Base-by-base conservation (phyloP, 2,888 invertebrate genomes). In the Megalurothrips usitatus region DNA sequence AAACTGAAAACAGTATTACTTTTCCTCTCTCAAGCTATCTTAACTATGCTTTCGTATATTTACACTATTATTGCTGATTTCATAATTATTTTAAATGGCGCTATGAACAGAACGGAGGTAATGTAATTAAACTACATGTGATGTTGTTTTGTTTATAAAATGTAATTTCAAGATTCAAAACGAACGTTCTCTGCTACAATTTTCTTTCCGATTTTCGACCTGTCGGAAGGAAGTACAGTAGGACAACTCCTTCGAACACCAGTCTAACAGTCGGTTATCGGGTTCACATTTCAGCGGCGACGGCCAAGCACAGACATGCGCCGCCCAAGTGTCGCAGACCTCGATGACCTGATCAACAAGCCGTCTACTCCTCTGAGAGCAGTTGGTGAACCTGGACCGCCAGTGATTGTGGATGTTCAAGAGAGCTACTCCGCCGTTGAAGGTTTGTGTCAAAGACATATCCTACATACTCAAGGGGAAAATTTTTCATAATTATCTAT, bases 341-440 rank as follows among this genome's bases (percentile, higher is more conserved):
- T 96, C 86, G 96, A 96, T 88, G 96, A 96, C 87, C 91, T 93
- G 84, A 94, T 96, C 87, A 95, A 97, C 87, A 95, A 96, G 87
- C 94, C 96, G 79, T 96, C 96, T 80, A 96, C 96, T 81, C 97
- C 98, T 79, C 89, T 98, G 84, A 93, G 92, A 87, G 91, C 94
- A 83, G 87, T 92, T 81, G 96, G 96, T 83, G 91, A 92, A 86
- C 92, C 92, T 84, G 96, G 96, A 82, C 95, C 96, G 84, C 96
- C 98, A 75, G 91, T 92, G 84, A 97, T 98, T 87, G 93, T 97
- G 84, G 96, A 97, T 88, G 94, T 96, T 79, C 95, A 97, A 87
- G 96, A 97, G 87, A 98, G 95, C 86, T 97, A 98, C 88, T 95
- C 97, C 79, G 97, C 97, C 82, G 94, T 96, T 88, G 99, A 99